Base-by-base conservation (phyloP, 92 coral and sea anemone genomes). In the Epizoanthus fatuus region DNA sequence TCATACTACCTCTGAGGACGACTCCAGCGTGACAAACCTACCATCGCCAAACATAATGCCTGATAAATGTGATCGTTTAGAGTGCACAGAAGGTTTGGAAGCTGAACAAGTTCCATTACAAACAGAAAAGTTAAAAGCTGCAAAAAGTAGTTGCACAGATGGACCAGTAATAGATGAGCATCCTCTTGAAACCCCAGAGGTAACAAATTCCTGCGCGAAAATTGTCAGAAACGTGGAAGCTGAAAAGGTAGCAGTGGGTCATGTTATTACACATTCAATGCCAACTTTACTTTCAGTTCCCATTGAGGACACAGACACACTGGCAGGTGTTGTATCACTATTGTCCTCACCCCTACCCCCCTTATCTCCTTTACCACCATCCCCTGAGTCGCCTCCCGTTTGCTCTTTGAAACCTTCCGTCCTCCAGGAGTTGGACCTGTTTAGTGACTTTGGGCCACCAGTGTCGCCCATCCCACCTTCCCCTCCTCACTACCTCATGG, bases 391-490 rank as follows among this genome's bases (percentile, higher is more conserved):
- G 7, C 58, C 69, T 8, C 53, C 53, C 11, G 53, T 7, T 49
- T 20, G 58, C 25, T 60, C 70, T 62, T 20, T 7, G 19, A 77
- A 64, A 55, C 51, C 70, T 15, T 77, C 82, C 15, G 12, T 59
- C 51, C 37, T 77, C 39, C 25, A 10, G 4, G 82, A 60, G 38
- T 39, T 60, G 16, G 71, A 77, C 32, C 39, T 77, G 56, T 38
- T 77, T 60, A 52, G 15, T 42, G 58, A 22, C 16, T 16, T 77
- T n/a, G 82, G 82, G 7, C 82, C 82, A 2, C 82, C 82, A 19
- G 40, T 77, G 13, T 77, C 82, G 16, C 82, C 82, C 51, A 64
- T 77, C 20, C 82, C 82, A 42, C 82, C 82, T n/a, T 77, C 82
- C 53, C 82, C 82, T 38, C 69, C 82, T 20, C 70, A 15, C 63